Evolutionary conservation across 2,113 vertebrate species (phyloP).

Genomic region (Dipodomys ordii): DNA sequence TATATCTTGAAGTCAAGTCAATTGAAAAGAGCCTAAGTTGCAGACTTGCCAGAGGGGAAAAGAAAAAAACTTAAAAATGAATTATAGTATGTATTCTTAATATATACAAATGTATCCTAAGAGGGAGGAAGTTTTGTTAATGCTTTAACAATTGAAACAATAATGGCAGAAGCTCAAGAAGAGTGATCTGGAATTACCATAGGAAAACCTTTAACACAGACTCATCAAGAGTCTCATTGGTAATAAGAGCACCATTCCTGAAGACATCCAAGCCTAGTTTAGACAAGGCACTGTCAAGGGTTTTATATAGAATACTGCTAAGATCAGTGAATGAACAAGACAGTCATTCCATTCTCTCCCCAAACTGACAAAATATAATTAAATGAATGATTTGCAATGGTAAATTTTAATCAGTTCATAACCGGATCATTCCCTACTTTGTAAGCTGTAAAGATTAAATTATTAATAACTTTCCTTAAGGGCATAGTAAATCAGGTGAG

Average conservation of each 20-base stretch:
- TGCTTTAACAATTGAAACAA: not conserved
- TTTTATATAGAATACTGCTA: not conserved
- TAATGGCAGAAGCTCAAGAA: slow-evolving; percentile 14
- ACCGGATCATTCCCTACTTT: not conserved
- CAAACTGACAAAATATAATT: slow-evolving; percentile 54
- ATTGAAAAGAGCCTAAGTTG: not conserved
- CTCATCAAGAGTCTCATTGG: not conserved
- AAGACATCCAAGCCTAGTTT: not conserved
- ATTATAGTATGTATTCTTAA: not conserved
- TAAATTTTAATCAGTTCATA: slow-evolving; percentile 61
- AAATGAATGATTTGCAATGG: slow-evolving; percentile 39
- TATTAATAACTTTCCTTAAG: slow-evolving; percentile 62
- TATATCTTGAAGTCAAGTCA: not conserved
- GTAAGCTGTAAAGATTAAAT: slow-evolving; percentile 38
- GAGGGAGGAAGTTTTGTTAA: not conserved
- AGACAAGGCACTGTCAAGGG: not conserved
- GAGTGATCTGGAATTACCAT: not conserved
- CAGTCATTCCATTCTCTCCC: not conserved
- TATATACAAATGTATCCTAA: not conserved
- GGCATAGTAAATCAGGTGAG: not conserved
- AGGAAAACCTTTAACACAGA: not conserved
- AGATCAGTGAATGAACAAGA: slow-evolving; percentile 13
- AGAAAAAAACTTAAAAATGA: not conserved
- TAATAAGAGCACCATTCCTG: not conserved
- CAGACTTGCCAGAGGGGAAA: not conserved